Evolutionary conservation across 2,797 vertebrate genomes (phyloP).

Genomic region (Sebastes dallii): DNA sequence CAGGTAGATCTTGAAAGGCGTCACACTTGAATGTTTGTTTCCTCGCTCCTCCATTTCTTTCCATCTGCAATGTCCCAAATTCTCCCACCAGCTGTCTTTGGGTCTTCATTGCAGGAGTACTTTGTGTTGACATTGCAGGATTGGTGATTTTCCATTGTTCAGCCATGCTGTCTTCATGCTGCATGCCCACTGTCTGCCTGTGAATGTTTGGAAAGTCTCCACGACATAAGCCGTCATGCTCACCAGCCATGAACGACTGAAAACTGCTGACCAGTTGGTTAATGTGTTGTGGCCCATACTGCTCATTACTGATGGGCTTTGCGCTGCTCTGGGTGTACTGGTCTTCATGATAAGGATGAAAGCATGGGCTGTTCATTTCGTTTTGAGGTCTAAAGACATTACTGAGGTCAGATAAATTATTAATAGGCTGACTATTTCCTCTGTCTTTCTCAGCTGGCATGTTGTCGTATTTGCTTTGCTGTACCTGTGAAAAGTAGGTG

Average conservation of each 20-base stretch:
- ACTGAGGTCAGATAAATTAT: slow-evolving; percentile 64
- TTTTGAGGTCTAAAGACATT: slow-evolving; percentile 51
- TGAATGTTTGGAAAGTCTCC: slow-evolving; percentile 82
- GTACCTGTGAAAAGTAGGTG: slow-evolving; percentile 72
- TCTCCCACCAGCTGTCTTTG: slow-evolving; percentile 80
- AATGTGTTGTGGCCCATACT: slow-evolving; percentile 78
- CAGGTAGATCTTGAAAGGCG: slow-evolving; percentile 78
- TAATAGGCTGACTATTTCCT: slow-evolving; percentile 68
- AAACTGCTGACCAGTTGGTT: slow-evolving; percentile 82
- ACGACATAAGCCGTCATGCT: slow-evolving; percentile 70
- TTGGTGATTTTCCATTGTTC: slow-evolving; percentile 82
- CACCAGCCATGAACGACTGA: slow-evolving; percentile 76
- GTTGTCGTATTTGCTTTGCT: slow-evolving; percentile 67
- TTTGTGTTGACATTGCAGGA: slow-evolving; percentile 72
- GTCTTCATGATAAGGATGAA: slow-evolving; percentile 72
- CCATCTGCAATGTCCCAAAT: slow-evolving; percentile 73
- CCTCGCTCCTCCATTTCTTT: slow-evolving; percentile 76
- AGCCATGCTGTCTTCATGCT: slow-evolving; percentile 78
- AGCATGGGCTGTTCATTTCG: slow-evolving; percentile 49
- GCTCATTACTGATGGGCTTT: slow-evolving; percentile 77
- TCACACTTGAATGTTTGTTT: slow-evolving; percentile 74
- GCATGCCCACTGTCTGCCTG: slow-evolving; percentile 78
- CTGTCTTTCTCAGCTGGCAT: slow-evolving; percentile 75
- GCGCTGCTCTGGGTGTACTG: slow-evolving; percentile 71
- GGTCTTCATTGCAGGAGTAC: slow-evolving; percentile 76